Base-by-base conservation (phyloP, 2,797 vertebrate species). In the Melanotaenia nigrans region DNA sequence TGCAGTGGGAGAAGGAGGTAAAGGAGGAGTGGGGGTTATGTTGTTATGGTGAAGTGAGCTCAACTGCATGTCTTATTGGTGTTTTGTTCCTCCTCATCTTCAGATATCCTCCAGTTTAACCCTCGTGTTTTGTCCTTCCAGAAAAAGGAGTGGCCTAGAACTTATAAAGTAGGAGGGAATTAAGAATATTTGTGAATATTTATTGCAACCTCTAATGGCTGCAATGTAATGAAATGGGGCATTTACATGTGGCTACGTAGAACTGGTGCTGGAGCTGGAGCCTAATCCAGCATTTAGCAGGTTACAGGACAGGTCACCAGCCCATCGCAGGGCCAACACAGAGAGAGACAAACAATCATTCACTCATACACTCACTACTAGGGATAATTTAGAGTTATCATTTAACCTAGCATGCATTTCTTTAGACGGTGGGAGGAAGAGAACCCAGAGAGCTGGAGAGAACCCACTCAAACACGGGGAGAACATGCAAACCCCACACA, bases 41-140 rank as follows among this genome's bases (percentile, higher is more conserved):
- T 91, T 90, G 81, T 85, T 90, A 87, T 92, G 73, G 45, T 83
- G 73, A 74, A 65, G 76, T 65, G 79, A 16, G 56, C 57, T 81
- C 49, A 35, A 11, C 24, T 9, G 13, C 68, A 71, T 71, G 24
- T 68, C 40, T 67, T 22, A 22, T 56, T 20, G 71, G 24, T 22
- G 55, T 61, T 64, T 63, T 61, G 33, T 61, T 78, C 36, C 42
- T 71, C 32, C 30, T 84, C 57, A 47, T 22, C 38, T 33, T 32
- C 59, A 25, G 25, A 63, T 57, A 57, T 59, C 35, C 62, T 16
- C 35, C 2, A 1, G 25, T 60, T 47, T 67, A 45, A 81, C 61
- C 47, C 47, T 5, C 5, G 7, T 1, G 13, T 51, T 55, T 75
- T 71, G 49, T 68, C 35, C 45, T 57, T 53, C 51, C 13, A 24